Base-by-base conservation (phyloP, 2,888 invertebrate genomes). In the Parelbella ahira region DNA sequence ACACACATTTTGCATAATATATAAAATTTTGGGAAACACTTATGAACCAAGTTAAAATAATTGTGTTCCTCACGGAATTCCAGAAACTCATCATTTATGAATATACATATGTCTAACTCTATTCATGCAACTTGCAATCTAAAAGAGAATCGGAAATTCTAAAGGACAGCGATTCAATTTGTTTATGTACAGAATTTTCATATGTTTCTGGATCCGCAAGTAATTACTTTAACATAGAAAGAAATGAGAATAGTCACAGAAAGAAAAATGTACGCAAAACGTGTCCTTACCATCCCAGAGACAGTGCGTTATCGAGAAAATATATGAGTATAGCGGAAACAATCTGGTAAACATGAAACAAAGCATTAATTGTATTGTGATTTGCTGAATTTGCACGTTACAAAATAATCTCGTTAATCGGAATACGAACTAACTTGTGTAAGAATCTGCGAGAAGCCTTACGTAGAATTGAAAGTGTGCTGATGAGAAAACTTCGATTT, bases 241-340 rank as follows among this genome's bases (percentile, higher is more conserved):
- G 56, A 69, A 56, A 64, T 60, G 50, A 59, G 51, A 62, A 42
- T 47, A 60, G 53, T 52, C 12, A 48, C 51, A 62, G 25, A 63
- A 62, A 58, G 53, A 59, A 65, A 60, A 68, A 69, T 62, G 68
- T 69, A 74, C 70, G 64, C 60, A 73, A 73, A 66, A 78, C 67
- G 79, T 76, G 80, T 75, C 72, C 78, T 81, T 81, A 83, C 81
- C 80, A 76, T 79, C 77, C 71, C 66, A 72, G 59, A 72, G 60
- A 72, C 62, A 72, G 81, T 81, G 82, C 79, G 67, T 70, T 71
- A 21, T 69, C 54, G 59, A 70, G 66, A 75, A 76, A 80, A 76
- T 64, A 73, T 60, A 75, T 73, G 66, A 76, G 60, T 73, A 77
- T 63, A 72, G 71, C 73, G 58, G 62, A 72, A 68, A 74, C 51